A percentile compares a stretch with the other conserved stretches of the same genome.
phyloP scores from a whole-genome alignment of 2,113 vertebrate species.

The Montifringilla adamsi region DNA sequence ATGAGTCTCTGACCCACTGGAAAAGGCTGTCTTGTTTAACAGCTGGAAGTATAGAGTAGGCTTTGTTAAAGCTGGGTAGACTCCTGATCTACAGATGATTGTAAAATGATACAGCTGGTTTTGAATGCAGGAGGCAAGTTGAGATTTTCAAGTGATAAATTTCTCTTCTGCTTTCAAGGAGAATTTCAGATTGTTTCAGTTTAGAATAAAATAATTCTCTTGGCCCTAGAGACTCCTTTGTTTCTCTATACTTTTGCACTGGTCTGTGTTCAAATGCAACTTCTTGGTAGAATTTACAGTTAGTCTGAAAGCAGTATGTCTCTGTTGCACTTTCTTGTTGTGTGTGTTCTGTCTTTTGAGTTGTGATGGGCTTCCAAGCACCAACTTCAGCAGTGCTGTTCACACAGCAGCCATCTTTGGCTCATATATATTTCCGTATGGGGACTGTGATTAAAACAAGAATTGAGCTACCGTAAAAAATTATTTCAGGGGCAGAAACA shows the following conservation, averaged over 20 bases:
- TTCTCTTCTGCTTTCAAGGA: background rate
- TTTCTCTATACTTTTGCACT: background rate
- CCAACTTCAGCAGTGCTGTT: background rate
- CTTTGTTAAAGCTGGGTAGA: background rate
- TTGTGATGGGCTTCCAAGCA: background rate
- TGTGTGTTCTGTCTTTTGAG: background rate
- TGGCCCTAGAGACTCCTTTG: background rate
- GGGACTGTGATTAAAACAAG: background rate
- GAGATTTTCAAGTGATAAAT: background rate
- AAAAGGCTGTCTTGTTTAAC: conserved; percentile 7
- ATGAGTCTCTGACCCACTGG: background rate
- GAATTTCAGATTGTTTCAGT: background rate
- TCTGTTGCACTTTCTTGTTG: background rate
- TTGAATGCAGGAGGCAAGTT: background rate
- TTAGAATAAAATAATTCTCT: background rate
- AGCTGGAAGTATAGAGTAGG: background rate
- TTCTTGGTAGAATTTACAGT: background rate
- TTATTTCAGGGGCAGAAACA: background rate
- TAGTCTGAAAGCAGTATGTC: background rate
- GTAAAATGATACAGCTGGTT: background rate
- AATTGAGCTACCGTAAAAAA: background rate
- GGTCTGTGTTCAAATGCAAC: background rate
- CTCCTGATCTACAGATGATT: background rate
- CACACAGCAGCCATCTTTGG: background rate
- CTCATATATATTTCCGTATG: background rate